Conservation (phyloP, 1,140 invertebrate genomes). For the Bombus soroeensis region DNA sequence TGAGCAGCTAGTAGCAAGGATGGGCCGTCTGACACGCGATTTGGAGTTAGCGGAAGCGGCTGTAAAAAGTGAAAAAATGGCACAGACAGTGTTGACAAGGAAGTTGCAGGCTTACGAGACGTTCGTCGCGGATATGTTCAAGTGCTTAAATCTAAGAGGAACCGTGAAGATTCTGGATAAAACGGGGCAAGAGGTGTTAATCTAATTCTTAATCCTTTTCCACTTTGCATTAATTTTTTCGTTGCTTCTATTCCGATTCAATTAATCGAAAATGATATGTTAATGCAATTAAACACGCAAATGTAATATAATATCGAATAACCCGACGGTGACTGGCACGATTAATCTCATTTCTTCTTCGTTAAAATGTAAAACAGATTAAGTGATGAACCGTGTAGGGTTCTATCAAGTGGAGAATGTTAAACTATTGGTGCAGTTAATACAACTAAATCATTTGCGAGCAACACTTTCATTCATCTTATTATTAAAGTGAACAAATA, state of each 20-base stretch:
- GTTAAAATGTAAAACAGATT: no score
- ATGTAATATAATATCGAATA: neutral
- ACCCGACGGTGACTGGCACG: neutral
- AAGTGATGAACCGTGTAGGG: no score
- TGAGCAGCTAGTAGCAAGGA: neutral
- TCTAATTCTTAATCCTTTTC: no score
- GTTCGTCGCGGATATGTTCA: slow-evolving; percentile 15
- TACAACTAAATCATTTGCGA: neutral
- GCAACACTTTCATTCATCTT: neutral
- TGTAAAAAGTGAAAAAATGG: slow-evolving; percentile 3
- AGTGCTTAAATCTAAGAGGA: neutral
- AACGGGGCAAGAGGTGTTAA: neutral
- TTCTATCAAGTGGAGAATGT: neutral
- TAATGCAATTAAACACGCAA: neutral
- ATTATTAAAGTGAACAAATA: neutral
- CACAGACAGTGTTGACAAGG: neutral
- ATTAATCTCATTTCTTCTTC: neutral
- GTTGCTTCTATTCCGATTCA: neutral
- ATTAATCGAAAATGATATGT: neutral
- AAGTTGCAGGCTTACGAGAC: neutral
- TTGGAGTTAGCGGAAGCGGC: slow-evolving; percentile 4
- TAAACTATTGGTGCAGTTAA: neutral
- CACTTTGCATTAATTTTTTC: neutral
- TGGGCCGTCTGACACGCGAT: neutral
- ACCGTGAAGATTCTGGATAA: neutral